Evolutionary conservation across 2,797 vertebrate genomes (phyloP), one percentile per base, ranked within the genome.

Genomic region (Microctenopoma lineatum): DNA sequence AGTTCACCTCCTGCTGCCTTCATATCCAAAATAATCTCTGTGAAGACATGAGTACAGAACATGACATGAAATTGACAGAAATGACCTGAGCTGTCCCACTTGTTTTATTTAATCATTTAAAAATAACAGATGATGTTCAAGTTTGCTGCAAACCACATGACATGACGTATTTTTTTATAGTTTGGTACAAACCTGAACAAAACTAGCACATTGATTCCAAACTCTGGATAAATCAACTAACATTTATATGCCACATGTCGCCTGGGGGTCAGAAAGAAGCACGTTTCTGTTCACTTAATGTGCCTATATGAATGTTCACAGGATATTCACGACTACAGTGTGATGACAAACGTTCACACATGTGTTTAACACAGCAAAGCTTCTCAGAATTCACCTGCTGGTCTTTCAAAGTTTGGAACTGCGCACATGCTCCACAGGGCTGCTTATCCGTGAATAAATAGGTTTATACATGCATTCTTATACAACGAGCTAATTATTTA

Each of bases 11-110:
- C 96, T 0, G 95, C 93, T 26, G 95, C 94, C 59, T 85, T 94
- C 27, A 99, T 98, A 75, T 99, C 97, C 93, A 99, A 73, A 70
- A 98, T 92, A 50, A 97, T 96, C 67, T 98, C 98, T 99, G 94
- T 75, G 54, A 70, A 88, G 70, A 88, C 26, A 87, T 14, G 44
- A 41, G 1, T 73, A 71, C 59, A 80, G 26, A 10, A 44, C 48
- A 46, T 7, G 6, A 41, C 60, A 39, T n/a, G 38, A 52, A 44
- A 67, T 34, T 44, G 0, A 36, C 9, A 29, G 27, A 29, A 6
- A 32, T 32, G 29, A 32, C 29, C 29, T 32, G 29, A 32, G 1
- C 1, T 5, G 5, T 32, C 27, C 27, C 5, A 29, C 5, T 1
- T 34, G 2, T 41, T 15, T 41, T 41, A 41, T 41, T 41, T 41